A percentile compares a stretch with the other conserved stretches of the same genome.
These are phyloP conservation scores for Ivindomyrus marchei DNA, from an alignment of 2,113 vertebrate genomes.

Conservation along the genomic window DNA sequence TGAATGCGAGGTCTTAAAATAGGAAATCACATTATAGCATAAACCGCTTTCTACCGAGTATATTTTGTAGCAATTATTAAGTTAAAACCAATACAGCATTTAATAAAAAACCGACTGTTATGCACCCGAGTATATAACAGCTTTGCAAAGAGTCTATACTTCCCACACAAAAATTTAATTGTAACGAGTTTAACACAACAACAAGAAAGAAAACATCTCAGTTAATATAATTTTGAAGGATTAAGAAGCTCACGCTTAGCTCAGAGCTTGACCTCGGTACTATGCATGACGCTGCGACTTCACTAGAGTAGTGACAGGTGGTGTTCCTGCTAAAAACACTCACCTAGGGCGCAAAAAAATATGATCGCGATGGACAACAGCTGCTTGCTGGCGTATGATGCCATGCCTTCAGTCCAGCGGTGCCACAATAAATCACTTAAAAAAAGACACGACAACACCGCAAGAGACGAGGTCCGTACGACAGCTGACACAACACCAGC, in stretches of 20 bases:
- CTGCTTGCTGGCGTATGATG: constrained; percentile 1
- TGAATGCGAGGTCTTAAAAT: neutral
- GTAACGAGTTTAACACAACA: neutral
- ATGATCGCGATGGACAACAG: constrained; percentile 21
- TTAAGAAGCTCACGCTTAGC: neutral
- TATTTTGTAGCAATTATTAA: neutral
- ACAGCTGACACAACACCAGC: neutral
- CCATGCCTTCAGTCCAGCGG: constrained; percentile 39
- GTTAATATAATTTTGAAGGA: neutral
- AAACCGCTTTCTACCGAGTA: neutral
- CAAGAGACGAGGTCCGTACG: constrained; percentile 1
- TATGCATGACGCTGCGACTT: constrained; percentile 9
- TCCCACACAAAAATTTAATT: neutral
- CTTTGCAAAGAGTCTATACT: neutral
- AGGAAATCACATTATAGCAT: neutral
- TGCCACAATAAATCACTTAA: constrained; percentile 10
- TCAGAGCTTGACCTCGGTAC: neutral
- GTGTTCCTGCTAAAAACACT: constrained; percentile 31
- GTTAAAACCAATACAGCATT: neutral
- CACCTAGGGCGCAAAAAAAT: constrained; percentile 47
- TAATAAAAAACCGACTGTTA: neutral
- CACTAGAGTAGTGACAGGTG: neutral
- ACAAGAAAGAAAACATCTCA: neutral
- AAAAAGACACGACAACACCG: neutral
- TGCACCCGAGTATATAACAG: neutral